These are phyloP conservation scores for Nasonia oneida DNA, from an alignment of 2,888 invertebrate species.

Conservation along the genomic window DNA sequence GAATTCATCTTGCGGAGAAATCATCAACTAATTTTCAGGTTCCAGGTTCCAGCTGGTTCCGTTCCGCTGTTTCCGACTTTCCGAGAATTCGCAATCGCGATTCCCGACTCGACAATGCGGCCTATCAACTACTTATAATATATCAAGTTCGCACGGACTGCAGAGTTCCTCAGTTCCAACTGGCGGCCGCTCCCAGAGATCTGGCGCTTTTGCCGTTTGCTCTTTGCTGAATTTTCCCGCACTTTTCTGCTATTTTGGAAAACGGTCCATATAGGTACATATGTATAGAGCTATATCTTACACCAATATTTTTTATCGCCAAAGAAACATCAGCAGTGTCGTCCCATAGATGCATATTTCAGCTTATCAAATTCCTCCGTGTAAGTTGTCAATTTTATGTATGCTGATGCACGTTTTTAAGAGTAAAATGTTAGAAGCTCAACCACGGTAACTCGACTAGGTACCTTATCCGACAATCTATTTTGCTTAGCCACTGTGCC, in stretches of 20 bases:
- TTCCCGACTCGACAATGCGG: no score
- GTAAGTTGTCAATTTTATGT: not conserved
- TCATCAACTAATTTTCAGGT: not conserved
- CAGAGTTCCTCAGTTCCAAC: not conserved
- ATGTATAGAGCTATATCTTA: not conserved
- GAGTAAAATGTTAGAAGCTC: not conserved
- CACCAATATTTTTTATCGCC: not conserved
- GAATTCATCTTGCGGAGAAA: no score
- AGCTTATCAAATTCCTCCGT: not conserved
- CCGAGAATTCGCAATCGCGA: no score
- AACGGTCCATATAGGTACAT: not conserved
- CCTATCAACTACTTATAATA: no score
- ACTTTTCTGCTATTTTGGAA: conserved; percentile 7
- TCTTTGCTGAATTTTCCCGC: not conserved
- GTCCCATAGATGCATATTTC: not conserved
- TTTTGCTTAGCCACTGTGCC: not conserved
- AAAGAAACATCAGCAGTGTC: not conserved
- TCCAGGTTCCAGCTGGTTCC: no score
- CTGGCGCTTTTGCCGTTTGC: not conserved
- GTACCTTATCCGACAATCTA: not conserved
- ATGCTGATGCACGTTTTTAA: not conserved
- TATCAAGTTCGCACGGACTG: not conserved
- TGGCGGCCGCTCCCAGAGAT: not conserved
- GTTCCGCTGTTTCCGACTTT: no score
- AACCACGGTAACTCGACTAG: not conserved